phyloP scores from a whole-genome alignment of 2,888 invertebrate species.

The Cheilosia grossa region DNA sequence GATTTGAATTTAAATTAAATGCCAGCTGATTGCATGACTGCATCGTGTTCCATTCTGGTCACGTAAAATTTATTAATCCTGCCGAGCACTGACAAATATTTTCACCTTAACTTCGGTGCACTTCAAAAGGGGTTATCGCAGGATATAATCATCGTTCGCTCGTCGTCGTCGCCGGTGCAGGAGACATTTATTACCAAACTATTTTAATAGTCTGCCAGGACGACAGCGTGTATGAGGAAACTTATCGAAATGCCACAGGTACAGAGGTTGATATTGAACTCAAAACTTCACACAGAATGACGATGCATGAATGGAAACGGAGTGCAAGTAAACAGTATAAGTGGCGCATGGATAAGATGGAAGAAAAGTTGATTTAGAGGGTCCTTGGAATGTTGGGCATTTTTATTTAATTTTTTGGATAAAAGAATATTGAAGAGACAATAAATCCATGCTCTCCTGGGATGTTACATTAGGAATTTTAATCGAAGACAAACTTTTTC shows the following conservation, averaged over 20 bases:
- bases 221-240: conserved; percentile 38
- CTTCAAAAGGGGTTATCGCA: conserved; percentile 43
- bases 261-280: conserved; percentile 47
- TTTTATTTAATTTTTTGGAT: conserved; percentile 65
- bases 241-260: conserved; percentile 57
- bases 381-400: conserved; percentile 44
- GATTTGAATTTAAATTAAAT: conserved; percentile 72
- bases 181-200: conserved; percentile 65
- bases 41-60: conserved; percentile 44
- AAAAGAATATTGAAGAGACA: conserved; percentile 44
- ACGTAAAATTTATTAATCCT: conserved; percentile 63
- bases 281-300: conserved; percentile 30
- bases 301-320: conserved; percentile 14
- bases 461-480: conserved; percentile 48
- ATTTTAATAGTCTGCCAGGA: conserved; percentile 63
- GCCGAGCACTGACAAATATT: conserved; percentile 19
- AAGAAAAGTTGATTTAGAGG: conserved; percentile 50
- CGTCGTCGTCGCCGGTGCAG: conserved; percentile 5
- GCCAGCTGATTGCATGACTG: conserved; percentile 43
- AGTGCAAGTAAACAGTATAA: conserved; percentile 23
- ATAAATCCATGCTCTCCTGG: conserved; percentile 54
- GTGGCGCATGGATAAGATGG: background rate
- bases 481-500: conserved; percentile 38
- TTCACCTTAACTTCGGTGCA: conserved; percentile 34
- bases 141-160: conserved; percentile 30